These are phyloP conservation scores for Phylloscopus collybita DNA, from an alignment of 2,797 vertebrate genomes.

Conservation along the genomic window DNA sequence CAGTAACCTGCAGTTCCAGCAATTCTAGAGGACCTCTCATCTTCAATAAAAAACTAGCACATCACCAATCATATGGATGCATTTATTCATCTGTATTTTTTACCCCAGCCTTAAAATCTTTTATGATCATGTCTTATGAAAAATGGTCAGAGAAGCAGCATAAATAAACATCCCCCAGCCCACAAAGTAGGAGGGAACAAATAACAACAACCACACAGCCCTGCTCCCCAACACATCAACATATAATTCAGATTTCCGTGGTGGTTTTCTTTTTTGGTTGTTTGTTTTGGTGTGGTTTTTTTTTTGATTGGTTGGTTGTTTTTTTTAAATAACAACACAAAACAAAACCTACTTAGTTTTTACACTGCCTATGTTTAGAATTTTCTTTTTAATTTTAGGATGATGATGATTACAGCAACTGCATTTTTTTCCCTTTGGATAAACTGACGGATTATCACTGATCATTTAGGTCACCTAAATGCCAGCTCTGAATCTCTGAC, in stretches of 20 bases:
- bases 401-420: background rate
- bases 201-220: background rate
- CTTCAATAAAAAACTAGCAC: background rate
- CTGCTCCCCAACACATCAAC: background rate
- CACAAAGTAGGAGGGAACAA: background rate
- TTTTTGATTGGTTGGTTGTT: too few species aligned
- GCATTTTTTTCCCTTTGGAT: background rate
- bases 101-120: background rate
- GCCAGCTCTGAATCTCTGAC: background rate
- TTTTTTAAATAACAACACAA: too few species aligned
- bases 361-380: background rate
- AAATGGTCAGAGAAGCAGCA: background rate
- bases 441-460: background rate
- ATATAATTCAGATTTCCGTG: background rate
- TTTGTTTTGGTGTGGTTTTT: background rate
- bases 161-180: background rate
- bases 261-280: too few species aligned
- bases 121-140: background rate
- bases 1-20: background rate
- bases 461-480: conserved; percentile 62
- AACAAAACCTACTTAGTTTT: background rate
- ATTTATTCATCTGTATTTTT: background rate
- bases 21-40: background rate
- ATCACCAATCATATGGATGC: fast-evolving
- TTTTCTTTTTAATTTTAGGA: background rate